These are phyloP conservation scores for Tolypeutes matacus DNA, from an alignment of 2,797 vertebrate genomes.

Conservation along the genomic window DNA sequence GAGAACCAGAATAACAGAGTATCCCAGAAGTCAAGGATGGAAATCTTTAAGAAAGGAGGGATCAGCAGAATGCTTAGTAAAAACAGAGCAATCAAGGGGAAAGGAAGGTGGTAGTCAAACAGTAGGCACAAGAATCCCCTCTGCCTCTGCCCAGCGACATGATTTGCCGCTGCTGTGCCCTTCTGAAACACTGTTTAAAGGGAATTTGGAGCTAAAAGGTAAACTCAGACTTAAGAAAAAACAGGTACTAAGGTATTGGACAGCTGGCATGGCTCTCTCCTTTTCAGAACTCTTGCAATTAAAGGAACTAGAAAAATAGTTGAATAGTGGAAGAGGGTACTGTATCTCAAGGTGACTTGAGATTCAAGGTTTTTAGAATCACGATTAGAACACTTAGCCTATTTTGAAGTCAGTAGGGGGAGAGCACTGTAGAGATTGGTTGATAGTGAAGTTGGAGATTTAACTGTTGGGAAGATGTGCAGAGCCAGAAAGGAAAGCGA, in stretches of 20 bases:
- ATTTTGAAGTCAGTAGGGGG: not conserved
- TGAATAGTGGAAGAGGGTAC: not conserved
- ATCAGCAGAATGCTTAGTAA: not conserved
- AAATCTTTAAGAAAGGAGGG: not conserved
- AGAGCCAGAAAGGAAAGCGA: not conserved
- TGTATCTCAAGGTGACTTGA: not conserved
- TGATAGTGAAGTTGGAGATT: not conserved
- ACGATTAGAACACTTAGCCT: not conserved
- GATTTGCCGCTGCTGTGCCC: not conserved
- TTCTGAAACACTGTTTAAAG: not conserved
- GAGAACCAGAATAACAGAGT: not conserved
- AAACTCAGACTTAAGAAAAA: not conserved
- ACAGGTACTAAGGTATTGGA: not conserved
- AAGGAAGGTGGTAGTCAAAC: not conserved
- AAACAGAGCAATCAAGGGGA: not conserved
- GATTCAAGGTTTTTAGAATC: not conserved
- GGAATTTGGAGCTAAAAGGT: not conserved
- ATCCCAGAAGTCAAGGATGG: not conserved
- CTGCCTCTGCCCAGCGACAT: not conserved
- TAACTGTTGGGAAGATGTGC: not conserved
- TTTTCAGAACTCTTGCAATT: not conserved
- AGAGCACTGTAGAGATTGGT: not conserved
- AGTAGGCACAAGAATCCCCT: not conserved
- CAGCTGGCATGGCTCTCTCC: not conserved
- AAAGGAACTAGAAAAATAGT: not conserved